These are phyloP conservation scores for Bradypus variegatus DNA, from an alignment of 2,797 vertebrate species.

Conservation along the genomic window DNA sequence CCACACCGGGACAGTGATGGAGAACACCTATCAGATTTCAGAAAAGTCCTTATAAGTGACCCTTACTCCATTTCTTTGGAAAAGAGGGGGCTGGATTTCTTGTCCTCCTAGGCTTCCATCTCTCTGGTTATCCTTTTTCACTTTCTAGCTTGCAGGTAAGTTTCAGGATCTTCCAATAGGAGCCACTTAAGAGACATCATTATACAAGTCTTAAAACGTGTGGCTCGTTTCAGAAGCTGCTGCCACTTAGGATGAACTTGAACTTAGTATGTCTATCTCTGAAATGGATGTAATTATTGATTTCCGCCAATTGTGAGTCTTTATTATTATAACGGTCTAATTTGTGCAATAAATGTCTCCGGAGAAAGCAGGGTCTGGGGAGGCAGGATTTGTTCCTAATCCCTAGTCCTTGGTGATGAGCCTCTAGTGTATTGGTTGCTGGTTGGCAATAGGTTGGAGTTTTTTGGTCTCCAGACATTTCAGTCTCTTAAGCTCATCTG, in stretches of 20 bases:
- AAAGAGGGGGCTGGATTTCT: not conserved
- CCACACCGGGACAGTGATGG: not conserved
- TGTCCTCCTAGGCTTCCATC: not conserved
- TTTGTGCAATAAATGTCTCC: not conserved
- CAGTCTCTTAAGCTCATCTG: not conserved
- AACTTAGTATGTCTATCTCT: not conserved
- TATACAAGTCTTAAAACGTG: not conserved
- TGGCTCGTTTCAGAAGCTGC: not conserved
- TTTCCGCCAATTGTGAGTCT: not conserved
- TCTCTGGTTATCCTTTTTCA: not conserved
- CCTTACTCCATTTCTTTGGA: not conserved
- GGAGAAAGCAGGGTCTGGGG: conserved; percentile 9
- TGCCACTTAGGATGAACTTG: not conserved
- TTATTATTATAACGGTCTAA: not conserved
- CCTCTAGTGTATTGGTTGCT: not conserved
- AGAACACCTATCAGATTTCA: not conserved
- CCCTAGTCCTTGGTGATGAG: not conserved
- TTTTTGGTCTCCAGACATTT: not conserved
- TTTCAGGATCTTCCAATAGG: not conserved
- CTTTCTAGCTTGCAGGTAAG: not conserved
- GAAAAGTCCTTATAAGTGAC: not conserved
- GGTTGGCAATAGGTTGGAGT: not conserved
- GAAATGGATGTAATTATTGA: not conserved
- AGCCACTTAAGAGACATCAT: not conserved
- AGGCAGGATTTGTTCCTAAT: not conserved